Evolutionary conservation across 2,113 vertebrate genomes (phyloP).

Genomic region (Mus spicilegus): DNA sequence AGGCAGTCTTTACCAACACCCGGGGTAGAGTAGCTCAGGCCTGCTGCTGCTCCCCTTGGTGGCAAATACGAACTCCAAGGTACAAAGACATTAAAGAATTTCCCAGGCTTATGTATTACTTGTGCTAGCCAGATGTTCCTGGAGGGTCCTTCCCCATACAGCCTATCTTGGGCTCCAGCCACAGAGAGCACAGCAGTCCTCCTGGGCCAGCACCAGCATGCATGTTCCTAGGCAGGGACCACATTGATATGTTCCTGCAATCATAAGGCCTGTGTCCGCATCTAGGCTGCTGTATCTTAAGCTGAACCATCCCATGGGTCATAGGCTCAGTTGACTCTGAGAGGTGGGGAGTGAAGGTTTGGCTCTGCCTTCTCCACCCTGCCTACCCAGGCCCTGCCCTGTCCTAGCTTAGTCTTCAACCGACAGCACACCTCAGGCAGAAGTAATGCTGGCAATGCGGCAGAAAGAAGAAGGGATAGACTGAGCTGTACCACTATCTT

Average conservation of each 20-base stretch:
- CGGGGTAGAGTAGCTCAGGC: no score
- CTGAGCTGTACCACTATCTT: not conserved
- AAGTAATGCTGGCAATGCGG: not conserved
- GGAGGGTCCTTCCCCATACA: not conserved
- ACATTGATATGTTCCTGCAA: not conserved
- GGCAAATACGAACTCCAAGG: not conserved
- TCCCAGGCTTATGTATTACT: not conserved
- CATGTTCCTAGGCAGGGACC: not conserved
- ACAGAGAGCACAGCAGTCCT: not conserved
- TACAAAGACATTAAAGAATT: conserved; percentile 1
- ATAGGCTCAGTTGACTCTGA: not conserved
- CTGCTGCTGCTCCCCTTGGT: not conserved
- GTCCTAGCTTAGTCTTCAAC: not conserved
- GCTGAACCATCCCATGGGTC: not conserved
- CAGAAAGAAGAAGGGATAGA: not conserved
- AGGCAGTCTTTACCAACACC: not conserved
- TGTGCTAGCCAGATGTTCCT: no score
- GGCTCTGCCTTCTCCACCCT: no score
- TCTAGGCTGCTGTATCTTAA: not conserved
- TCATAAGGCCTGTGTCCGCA: not conserved
- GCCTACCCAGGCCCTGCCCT: not conserved
- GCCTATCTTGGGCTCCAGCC: not conserved
- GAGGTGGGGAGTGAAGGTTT: not conserved
- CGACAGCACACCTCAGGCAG: not conserved
- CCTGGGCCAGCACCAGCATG: no score